Evolutionary conservation across 2,888 invertebrate genomes (phyloP).

Genomic region (Lottia gigantea): DNA sequence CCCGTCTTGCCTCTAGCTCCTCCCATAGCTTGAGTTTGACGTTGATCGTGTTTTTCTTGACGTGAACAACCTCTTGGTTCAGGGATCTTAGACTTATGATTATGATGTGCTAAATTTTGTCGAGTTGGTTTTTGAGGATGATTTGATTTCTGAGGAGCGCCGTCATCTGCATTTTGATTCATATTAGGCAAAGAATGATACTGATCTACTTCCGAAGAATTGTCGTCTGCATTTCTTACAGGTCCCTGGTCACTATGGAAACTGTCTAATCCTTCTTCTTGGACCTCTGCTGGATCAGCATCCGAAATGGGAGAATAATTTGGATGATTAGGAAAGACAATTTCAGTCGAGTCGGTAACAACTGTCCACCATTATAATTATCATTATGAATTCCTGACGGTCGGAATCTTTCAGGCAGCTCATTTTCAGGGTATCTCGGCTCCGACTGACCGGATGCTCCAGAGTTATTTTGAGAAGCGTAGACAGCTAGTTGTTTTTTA

Average conservation of each 20-base stretch:
- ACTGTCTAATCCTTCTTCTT: background rate
- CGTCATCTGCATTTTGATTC: background rate
- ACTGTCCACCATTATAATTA: background rate
- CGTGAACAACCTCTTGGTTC: background rate
- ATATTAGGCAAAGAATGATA: background rate
- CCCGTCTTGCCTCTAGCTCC: background rate
- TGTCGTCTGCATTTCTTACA: background rate
- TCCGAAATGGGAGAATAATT: background rate
- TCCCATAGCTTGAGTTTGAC: background rate
- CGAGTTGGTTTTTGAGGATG: constrained; percentile 1
- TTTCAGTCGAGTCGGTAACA: background rate
- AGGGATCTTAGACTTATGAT: background rate
- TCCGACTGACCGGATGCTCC: background rate
- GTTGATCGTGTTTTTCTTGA: background rate
- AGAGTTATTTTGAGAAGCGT: background rate
- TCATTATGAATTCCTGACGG: background rate
- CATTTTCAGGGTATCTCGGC: background rate
- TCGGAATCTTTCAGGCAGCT: background rate
- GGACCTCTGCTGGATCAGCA: background rate
- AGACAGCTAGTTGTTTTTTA: background rate
- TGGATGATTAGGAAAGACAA: background rate
- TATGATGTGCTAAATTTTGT: background rate
- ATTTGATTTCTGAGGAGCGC: background rate
- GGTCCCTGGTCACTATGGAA: background rate
- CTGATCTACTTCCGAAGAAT: background rate